These are phyloP conservation scores for Caenorhabditis becei DNA, from an alignment of 2,888 invertebrate species.

Conservation along the genomic window DNA sequence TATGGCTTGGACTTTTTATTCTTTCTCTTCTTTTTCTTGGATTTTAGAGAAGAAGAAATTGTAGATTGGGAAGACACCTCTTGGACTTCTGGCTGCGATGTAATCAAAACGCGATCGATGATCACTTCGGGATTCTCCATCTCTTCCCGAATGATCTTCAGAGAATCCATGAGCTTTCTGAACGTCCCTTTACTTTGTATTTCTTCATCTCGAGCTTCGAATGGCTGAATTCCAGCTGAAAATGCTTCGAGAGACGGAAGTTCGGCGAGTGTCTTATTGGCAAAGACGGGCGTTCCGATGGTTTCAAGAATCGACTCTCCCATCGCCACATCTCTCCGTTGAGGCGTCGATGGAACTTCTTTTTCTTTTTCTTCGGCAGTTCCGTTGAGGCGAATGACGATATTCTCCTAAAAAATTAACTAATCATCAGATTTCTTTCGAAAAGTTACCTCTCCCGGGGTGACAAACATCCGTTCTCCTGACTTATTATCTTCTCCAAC, in stretches of 20 bases:
- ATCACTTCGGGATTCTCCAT: too few species aligned
- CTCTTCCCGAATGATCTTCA: constrained; percentile 8
- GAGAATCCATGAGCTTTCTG: constrained; percentile 29
- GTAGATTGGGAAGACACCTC: too few species aligned
- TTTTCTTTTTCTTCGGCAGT: not conserved
- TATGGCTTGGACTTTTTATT: not conserved
- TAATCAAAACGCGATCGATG: too few species aligned
- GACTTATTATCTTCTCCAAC: not conserved
- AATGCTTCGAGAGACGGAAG: constrained; percentile 47
- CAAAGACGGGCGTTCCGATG: constrained; percentile 44
- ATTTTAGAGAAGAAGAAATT: not conserved
- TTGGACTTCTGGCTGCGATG: too few species aligned
- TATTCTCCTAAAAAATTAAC: constrained; percentile 4
- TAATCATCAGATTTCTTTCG: not conserved
- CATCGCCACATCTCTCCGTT: constrained; percentile 3
- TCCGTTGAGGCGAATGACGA: constrained; percentile 8
- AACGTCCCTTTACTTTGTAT: constrained; percentile 29
- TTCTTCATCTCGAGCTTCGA: constrained; percentile 43
- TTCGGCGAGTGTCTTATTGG: not conserved
- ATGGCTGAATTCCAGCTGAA: constrained; percentile 62
- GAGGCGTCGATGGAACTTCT: not conserved
- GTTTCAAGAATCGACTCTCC: constrained; percentile 36
- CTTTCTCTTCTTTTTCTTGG: constrained; percentile 2
- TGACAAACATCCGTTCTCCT: not conserved
- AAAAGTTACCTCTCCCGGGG: constrained; percentile 31